Conservation (phyloP, 2,888 invertebrate species). For the Agonum fuliginosum region DNA sequence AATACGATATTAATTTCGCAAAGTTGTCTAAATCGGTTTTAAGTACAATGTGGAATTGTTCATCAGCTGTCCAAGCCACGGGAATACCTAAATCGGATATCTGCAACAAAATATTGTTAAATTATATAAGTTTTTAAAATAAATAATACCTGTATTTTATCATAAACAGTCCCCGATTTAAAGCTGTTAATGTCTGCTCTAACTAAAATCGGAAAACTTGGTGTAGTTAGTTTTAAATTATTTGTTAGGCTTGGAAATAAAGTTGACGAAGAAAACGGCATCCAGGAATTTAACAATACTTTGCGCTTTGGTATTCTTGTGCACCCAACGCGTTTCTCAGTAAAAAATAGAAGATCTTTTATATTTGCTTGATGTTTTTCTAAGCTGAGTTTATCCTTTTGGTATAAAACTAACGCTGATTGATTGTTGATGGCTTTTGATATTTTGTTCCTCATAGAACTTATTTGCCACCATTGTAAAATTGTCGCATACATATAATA, state of each 20-base stretch:
- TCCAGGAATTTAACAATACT: slow-evolving; percentile 49
- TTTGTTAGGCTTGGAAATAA: slow-evolving; percentile 42
- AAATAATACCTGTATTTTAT: slow-evolving; percentile 45
- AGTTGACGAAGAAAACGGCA: slow-evolving; percentile 48
- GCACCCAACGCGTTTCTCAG: slow-evolving; percentile 74
- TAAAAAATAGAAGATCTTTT: slow-evolving; percentile 78
- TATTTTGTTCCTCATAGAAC: slow-evolving; percentile 81
- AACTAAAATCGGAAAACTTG: slow-evolving; percentile 53
- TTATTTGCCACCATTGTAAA: slow-evolving; percentile 86
- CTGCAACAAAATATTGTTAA: slow-evolving; percentile 71
- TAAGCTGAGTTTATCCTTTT: slow-evolving; percentile 44
- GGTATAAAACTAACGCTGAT: slow-evolving; percentile 70
- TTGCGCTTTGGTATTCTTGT: slow-evolving; percentile 74
- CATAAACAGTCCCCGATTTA: slow-evolving; percentile 6
- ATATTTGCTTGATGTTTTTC: slow-evolving; percentile 68
- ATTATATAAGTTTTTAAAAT: neutral
- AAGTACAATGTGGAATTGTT: slow-evolving; percentile 83
- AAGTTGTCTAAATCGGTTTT: slow-evolving; percentile 86
- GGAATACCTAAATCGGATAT: slow-evolving; percentile 87
- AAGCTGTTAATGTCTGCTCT: slow-evolving; percentile 47
- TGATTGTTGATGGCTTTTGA: slow-evolving; percentile 72
- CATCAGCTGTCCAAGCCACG: slow-evolving; percentile 86
- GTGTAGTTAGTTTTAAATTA: slow-evolving; percentile 46
- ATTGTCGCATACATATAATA: slow-evolving; percentile 90
- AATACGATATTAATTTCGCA: slow-evolving; percentile 82